These are phyloP conservation scores for Athrips mouffetella DNA, from an alignment of 2,888 invertebrate genomes.

Conservation along the genomic window DNA sequence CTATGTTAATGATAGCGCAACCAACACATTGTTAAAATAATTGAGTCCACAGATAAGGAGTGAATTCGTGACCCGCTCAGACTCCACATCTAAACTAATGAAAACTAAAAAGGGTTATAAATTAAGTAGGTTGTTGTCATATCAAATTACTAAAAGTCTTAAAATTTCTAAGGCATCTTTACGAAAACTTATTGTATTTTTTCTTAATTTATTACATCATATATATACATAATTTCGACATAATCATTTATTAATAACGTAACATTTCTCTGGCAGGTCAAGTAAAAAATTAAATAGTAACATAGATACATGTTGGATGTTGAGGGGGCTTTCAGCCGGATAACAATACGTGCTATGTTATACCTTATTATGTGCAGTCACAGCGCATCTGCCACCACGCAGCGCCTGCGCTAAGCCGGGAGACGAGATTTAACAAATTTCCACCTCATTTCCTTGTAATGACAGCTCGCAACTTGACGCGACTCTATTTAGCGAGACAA, in stretches of 20 bases:
- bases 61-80: constrained; percentile 29
- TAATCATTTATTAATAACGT: constrained; percentile 67
- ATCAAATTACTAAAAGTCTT: constrained; percentile 55
- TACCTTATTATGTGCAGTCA: constrained; percentile 40
- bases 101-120: constrained; percentile 45
- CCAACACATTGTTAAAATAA: constrained; percentile 57
- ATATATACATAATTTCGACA: constrained; percentile 77
- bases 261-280: constrained; percentile 67
- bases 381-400: constrained; percentile 25
- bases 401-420: too few species aligned
- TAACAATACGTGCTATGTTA: constrained; percentile 50
- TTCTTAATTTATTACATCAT: constrained; percentile 75
- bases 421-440: too few species aligned
- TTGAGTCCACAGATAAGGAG: constrained; percentile 11
- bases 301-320: constrained; percentile 41
- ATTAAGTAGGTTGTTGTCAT: constrained; percentile 35
- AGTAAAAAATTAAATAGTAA: constrained; percentile 55
- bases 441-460: too few species aligned
- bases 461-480: too few species aligned
- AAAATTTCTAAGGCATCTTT: constrained; percentile 71
- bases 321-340: constrained; percentile 47
- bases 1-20: constrained; percentile 66
- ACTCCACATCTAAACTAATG: constrained; percentile 29
- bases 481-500: too few species aligned
- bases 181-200: constrained; percentile 74